Conservation (phyloP, 2,888 invertebrate species). For the Caenorhabditis parvicauda region DNA sequence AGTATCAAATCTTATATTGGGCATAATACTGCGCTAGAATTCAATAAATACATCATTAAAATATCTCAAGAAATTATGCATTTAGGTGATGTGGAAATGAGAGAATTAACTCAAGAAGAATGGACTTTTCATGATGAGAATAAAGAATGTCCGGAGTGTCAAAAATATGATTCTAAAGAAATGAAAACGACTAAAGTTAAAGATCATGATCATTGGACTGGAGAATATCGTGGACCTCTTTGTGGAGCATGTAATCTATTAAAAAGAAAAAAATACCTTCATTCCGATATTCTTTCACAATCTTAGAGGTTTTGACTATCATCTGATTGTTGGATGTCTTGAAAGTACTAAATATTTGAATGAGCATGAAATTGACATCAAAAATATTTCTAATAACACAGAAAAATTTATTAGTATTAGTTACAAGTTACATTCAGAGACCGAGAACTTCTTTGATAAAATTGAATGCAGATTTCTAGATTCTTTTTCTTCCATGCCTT, state of each 20-base stretch:
- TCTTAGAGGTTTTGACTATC: conserved; percentile 39
- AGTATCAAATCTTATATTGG: conserved; percentile 1
- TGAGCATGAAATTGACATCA: conserved; percentile 16
- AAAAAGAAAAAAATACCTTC: conserved; percentile 30
- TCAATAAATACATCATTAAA: conserved; percentile 16
- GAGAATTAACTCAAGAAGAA: conserved; percentile 16
- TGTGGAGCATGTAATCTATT: conserved; percentile 21
- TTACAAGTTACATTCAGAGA: conserved; percentile 12
- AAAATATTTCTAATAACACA: conserved; percentile 22
- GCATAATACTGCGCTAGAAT: conserved; percentile 4
- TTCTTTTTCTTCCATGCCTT: conserved; percentile 26
- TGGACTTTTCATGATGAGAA: conserved; percentile 1
- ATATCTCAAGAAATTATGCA: conserved; percentile 12
- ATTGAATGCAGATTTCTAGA: conserved; percentile 43
- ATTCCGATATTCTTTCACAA: conserved; percentile 42
- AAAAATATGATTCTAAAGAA: conserved; percentile 6
- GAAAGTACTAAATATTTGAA: conserved; percentile 15
- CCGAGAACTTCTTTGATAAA: conserved; percentile 1
- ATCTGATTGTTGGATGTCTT: conserved; percentile 22
- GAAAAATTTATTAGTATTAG: conserved; percentile 38
- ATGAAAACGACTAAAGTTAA: conserved; percentile 17
- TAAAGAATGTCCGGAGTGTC: conserved; percentile 7
- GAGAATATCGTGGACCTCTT: conserved; percentile 25
- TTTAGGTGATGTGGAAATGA: conserved; percentile 6
- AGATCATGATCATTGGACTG: conserved; percentile 33